A percentile compares a stretch with the other conserved stretches of the same genome.
Conservation (phyloP, 2,888 invertebrate genomes). For the Eucriotettix oculatus region DNA sequence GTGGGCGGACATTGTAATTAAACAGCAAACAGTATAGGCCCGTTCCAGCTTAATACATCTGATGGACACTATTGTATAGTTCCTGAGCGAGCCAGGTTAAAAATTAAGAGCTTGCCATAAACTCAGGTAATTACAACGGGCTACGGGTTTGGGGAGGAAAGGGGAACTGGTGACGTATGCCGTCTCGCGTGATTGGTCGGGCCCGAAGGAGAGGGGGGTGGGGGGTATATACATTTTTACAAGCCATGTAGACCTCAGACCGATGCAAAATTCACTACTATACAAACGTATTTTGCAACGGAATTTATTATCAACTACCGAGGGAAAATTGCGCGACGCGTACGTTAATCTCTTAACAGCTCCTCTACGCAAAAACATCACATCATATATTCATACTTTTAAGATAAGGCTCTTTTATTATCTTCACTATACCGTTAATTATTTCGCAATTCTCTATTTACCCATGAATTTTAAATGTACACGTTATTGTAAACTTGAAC, state of each 20-base stretch:
- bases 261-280: no score
- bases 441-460: no score
- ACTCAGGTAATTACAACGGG: constrained; percentile 1
- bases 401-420: no score
- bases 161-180: background rate
- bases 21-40: constrained; percentile 10
- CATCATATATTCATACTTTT: no score
- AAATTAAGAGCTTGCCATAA: constrained; percentile 1
- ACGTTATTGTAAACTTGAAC: no score
- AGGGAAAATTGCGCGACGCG: no score
- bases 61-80: constrained; percentile 1
- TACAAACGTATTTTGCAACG: no score
- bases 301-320: no score
- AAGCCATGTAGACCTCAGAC: background rate
- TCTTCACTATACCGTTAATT: no score
- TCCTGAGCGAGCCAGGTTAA: background rate
- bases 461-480: no score
- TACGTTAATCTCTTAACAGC: no score
- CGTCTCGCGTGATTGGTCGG: background rate
- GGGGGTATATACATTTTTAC: background rate
- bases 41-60: constrained; percentile 5
- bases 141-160: background rate
- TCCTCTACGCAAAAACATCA: no score
- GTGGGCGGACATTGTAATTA: constrained; percentile 9
- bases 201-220: background rate